Conservation (phyloP, 1,140 invertebrate species). For the Drosophila parabipectinata region DNA sequence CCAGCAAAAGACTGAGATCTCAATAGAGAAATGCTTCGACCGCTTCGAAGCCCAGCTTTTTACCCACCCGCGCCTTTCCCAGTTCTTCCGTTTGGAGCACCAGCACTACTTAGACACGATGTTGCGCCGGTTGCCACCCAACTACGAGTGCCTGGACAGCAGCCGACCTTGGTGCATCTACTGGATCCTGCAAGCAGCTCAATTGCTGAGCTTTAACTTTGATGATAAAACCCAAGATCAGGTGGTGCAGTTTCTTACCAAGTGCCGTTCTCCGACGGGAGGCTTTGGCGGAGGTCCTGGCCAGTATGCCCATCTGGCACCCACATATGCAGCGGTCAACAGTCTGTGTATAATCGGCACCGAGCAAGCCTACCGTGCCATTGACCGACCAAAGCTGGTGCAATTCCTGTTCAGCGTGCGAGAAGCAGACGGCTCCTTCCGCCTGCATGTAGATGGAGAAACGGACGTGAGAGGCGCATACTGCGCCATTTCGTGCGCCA, state of each 20-base stretch:
- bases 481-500: constrained; percentile 96
- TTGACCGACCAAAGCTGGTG: constrained; percentile 91
- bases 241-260: constrained; percentile 89
- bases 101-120: constrained; percentile 89
- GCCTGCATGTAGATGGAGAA: constrained; percentile 97
- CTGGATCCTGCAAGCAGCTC: constrained; percentile 97
- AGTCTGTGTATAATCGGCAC: constrained; percentile 95
- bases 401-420: constrained; percentile 92
- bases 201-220: constrained; percentile 90
- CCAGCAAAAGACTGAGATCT: constrained; percentile 88
- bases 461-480: constrained; percentile 97
- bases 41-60: constrained; percentile 86
- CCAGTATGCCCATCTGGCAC: constrained; percentile 96
- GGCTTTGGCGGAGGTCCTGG: constrained; percentile 97
- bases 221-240: constrained; percentile 87
- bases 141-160: constrained; percentile 94
- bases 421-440: constrained; percentile 94
- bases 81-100: constrained; percentile 88
- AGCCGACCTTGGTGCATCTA: constrained; percentile 97
- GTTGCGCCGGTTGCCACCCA: constrained; percentile 87
- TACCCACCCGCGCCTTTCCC: constrained; percentile 86
- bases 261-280: constrained; percentile 90
- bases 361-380: constrained; percentile 92
- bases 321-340: constrained; percentile 98
- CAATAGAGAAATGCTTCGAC: constrained; percentile 87